Conservation (phyloP, 1,140 invertebrate species). For the Eciton burchellii region DNA sequence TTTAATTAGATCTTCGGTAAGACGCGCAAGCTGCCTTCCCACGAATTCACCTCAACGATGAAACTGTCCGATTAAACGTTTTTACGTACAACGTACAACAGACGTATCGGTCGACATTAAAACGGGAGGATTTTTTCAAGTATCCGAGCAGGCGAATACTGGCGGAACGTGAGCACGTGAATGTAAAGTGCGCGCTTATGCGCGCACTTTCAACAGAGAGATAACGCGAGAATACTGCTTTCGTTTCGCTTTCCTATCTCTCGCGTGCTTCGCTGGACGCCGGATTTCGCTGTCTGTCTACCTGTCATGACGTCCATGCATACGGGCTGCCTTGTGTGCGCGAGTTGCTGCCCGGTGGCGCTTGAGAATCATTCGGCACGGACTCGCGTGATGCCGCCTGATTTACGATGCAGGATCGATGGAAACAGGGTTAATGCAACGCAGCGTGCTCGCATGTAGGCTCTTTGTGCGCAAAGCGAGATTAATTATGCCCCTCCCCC, state of each 20-base stretch:
- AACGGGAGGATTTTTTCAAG: too few relatives aligned
- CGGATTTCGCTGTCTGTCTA: background rate
- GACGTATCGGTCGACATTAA: too few relatives aligned
- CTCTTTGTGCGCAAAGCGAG: constrained; percentile 16
- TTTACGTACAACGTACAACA: too few relatives aligned
- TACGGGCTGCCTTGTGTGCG: background rate
- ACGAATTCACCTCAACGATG: too few relatives aligned
- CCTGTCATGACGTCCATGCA: background rate
- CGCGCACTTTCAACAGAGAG: background rate
- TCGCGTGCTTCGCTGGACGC: background rate
- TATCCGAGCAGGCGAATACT: background rate
- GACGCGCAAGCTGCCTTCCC: too few relatives aligned
- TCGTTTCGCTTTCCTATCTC: constrained; percentile 10
- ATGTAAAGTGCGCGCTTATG: background rate
- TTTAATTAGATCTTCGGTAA: too few relatives aligned
- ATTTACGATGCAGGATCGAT: constrained; percentile 38
- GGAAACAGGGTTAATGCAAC: constrained; percentile 15
- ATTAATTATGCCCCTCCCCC: constrained; percentile 36
- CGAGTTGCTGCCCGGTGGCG: background rate
- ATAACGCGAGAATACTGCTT: background rate
- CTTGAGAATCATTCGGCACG: constrained; percentile 8
- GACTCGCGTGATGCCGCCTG: constrained; percentile 27
- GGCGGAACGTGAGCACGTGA: background rate
- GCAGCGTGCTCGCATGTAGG: constrained; percentile 9
- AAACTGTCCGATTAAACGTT: too few relatives aligned